Evolutionary conservation across 1,140 invertebrate genomes (phyloP).

Genomic region (Riptortus pedestris): DNA sequence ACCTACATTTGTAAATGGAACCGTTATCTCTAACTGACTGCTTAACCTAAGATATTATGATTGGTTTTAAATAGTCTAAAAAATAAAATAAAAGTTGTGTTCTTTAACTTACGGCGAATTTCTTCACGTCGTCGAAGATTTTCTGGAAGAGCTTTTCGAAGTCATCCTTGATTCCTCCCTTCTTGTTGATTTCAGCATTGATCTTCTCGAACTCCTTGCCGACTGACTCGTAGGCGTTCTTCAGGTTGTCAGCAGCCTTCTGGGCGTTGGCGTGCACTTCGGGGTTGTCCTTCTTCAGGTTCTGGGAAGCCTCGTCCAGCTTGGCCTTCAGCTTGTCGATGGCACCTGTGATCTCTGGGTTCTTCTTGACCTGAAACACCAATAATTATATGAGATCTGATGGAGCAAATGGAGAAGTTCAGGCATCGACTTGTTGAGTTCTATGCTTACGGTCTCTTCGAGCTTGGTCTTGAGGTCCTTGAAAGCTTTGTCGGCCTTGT

Average conservation of each 20-base stretch:
- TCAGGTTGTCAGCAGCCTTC: conserved; percentile 11
- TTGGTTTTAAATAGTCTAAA: too few species aligned
- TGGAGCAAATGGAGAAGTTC: neutral
- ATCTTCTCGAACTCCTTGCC: conserved; percentile 18
- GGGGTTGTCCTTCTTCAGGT: conserved; percentile 23
- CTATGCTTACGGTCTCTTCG: conserved; percentile 15
- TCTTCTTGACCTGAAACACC: conserved; percentile 18
- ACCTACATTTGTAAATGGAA: too few species aligned
- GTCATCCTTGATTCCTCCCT: conserved; percentile 21
- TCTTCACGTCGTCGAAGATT: conserved; percentile 21
- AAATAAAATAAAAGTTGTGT: too few species aligned
- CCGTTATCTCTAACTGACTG: too few species aligned
- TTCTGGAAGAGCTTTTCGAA: conserved; percentile 21
- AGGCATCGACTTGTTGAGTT: neutral
- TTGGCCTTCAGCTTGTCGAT: conserved; percentile 15
- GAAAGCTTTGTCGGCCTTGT: neutral
- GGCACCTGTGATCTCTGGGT: conserved; percentile 8
- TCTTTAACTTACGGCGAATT: too few species aligned
- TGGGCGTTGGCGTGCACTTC: conserved; percentile 22
- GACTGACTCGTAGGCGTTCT: conserved; percentile 14
- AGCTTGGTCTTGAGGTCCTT: conserved; percentile 13
- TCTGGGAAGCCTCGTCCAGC: conserved; percentile 15
- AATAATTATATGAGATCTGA: neutral
- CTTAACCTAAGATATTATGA: too few species aligned
- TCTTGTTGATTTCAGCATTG: conserved; percentile 22